These are phyloP conservation scores for Amphiura filiformis DNA, from an alignment of 35 echinoderm and acorn worm genomes.

Conservation along the genomic window DNA sequence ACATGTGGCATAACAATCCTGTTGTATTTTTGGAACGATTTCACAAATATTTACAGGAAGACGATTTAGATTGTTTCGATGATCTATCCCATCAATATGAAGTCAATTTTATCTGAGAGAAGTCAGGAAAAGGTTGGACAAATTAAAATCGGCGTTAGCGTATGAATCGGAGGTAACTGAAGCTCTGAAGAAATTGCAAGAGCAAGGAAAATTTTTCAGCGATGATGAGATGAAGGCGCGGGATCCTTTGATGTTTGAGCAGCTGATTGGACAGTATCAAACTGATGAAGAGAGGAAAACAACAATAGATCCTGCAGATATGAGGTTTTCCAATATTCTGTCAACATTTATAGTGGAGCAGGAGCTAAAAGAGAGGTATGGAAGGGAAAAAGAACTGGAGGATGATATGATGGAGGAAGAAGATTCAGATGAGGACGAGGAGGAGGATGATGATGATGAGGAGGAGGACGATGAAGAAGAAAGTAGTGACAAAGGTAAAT, in stretches of 20 bases:
- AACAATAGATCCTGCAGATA: slow-evolving; percentile 53
- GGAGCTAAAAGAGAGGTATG: slow-evolving; percentile 59
- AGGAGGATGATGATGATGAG: slow-evolving; percentile 36
- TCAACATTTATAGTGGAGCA: slow-evolving; percentile 78
- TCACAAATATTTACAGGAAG: slow-evolving; percentile 40
- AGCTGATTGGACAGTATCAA: slow-evolving; percentile 83
- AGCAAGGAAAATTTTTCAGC: slow-evolving; percentile 70
- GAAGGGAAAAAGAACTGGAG: slow-evolving; percentile 48
- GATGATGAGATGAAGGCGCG: slow-evolving; percentile 81
- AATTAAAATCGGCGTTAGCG: slow-evolving; percentile 26
- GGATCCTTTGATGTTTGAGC: slow-evolving; percentile 89
- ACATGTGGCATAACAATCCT: slow-evolving; percentile 54
- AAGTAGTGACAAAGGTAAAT: too few species aligned
- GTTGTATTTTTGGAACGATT: slow-evolving; percentile 74
- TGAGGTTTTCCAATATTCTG: slow-evolving; percentile 85
- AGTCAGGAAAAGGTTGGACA: slow-evolving; percentile 43
- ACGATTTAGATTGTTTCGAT: slow-evolving; percentile 65
- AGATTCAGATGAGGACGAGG: slow-evolving; percentile 25
- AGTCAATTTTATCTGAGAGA: slow-evolving; percentile 75
- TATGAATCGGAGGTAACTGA: slow-evolving; percentile 87
- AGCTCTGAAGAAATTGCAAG: slow-evolving; percentile 77
- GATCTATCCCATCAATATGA: slow-evolving; percentile 66
- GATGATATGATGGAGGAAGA: slow-evolving; percentile 51
- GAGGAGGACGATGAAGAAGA: slow-evolving; percentile 25
- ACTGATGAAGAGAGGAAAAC: slow-evolving; percentile 71